These are phyloP conservation scores for Malthinus seriepunctatus DNA, from an alignment of 2,888 invertebrate species.

Conservation along the genomic window DNA sequence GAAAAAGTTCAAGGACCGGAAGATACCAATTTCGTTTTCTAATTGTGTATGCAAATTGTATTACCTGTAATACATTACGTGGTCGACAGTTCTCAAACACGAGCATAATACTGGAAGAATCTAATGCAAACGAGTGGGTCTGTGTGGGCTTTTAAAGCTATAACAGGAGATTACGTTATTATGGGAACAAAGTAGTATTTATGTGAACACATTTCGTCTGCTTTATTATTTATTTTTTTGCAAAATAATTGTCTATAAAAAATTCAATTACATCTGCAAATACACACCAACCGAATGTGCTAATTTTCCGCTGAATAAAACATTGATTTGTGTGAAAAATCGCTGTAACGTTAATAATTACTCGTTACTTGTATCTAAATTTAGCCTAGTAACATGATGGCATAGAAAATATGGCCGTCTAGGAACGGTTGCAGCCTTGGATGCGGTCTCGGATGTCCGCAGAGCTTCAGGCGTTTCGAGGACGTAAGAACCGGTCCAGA, in stretches of 20 bases:
- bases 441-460: conserved; percentile 36
- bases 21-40: too few relatives aligned
- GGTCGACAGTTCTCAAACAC: conserved; percentile 7
- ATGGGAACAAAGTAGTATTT: conserved; percentile 27
- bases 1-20: too few relatives aligned
- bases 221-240: conserved; percentile 15
- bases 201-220: conserved; percentile 13
- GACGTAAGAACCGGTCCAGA: conserved; percentile 40
- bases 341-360: not conserved
- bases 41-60: conserved; percentile 15
- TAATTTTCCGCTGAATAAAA: too few relatives aligned
- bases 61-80: conserved; percentile 3
- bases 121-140: conserved; percentile 29
- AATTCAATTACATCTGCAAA: too few relatives aligned
- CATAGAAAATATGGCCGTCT: conserved; percentile 27
- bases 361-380: conserved; percentile 1
- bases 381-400: conserved; percentile 36
- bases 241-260: too few relatives aligned
- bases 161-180: conserved; percentile 26
- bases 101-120: conserved; percentile 19
- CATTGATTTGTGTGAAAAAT: too few relatives aligned
- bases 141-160: conserved; percentile 27
- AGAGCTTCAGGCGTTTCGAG: conserved; percentile 31
- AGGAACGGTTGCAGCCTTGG: conserved; percentile 31
- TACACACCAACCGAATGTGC: too few relatives aligned